Conservation (phyloP, 2,888 invertebrate species). For the Phyllotreta striolata region DNA sequence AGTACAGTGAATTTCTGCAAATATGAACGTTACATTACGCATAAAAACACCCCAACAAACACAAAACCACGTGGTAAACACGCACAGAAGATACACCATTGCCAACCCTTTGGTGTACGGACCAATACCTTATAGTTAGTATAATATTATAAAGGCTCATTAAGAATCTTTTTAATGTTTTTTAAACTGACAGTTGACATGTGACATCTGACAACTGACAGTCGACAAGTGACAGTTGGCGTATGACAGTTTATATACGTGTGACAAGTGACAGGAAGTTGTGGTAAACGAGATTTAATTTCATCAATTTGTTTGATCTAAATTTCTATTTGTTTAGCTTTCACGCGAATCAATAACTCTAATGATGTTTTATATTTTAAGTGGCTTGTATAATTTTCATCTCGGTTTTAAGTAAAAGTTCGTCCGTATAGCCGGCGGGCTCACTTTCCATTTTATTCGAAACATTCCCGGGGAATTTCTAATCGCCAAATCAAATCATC, state of each 20-base stretch:
- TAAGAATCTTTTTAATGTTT: background rate
- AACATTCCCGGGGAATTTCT: constrained; percentile 7
- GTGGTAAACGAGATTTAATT: no score
- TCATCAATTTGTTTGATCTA: no score
- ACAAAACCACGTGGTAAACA: constrained; percentile 49
- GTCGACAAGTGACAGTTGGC: no score
- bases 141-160: constrained; percentile 45
- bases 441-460: constrained; percentile 28
- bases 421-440: constrained; percentile 34
- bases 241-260: no score
- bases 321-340: background rate
- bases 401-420: constrained; percentile 36
- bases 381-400: background rate
- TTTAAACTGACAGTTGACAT: background rate
- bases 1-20: background rate
- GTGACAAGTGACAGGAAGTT: no score
- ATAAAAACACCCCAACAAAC: constrained; percentile 52
- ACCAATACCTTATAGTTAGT: constrained; percentile 81
- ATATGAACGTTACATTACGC: constrained; percentile 52
- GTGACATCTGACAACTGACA: no score
- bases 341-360: constrained; percentile 19
- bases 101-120: constrained; percentile 77
- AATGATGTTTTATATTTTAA: constrained; percentile 24
- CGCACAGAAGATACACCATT: constrained; percentile 57
- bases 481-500: background rate